phyloP scores from a whole-genome alignment of 1,140 invertebrate species.

The Danaus plexippus region DNA sequence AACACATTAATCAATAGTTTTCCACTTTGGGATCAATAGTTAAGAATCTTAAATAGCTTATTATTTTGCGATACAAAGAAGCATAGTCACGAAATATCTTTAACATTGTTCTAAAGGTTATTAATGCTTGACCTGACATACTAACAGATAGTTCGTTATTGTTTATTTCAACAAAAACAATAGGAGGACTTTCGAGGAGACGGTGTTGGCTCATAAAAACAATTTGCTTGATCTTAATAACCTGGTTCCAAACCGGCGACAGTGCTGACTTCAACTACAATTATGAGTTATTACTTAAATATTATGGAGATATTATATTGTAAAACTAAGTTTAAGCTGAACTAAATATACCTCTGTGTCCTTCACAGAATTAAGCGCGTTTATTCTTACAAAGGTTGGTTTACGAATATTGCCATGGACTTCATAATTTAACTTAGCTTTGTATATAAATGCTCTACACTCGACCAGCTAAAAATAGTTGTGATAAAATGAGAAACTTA shows the following conservation, averaged over 20 bases:
- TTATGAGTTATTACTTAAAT: not conserved
- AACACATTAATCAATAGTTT: not conserved
- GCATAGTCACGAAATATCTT: too few species aligned
- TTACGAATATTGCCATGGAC: slow-evolving; percentile 7
- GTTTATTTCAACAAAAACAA: slow-evolving; percentile 56
- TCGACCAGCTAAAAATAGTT: slow-evolving; percentile 42
- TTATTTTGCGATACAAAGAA: not conserved
- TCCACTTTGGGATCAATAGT: not conserved
- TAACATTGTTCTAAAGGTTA: not conserved
- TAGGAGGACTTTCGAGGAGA: slow-evolving; percentile 29
- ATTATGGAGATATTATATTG: too few species aligned
- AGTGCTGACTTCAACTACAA: slow-evolving; percentile 25
- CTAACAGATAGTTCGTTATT: slow-evolving; percentile 30
- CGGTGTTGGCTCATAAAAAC: slow-evolving; percentile 32
- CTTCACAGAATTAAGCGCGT: slow-evolving; percentile 28
- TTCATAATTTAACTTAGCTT: slow-evolving; percentile 34
- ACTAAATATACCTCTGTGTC: slow-evolving; percentile 32
- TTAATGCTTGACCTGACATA: slow-evolving; percentile 8
- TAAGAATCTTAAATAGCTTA: not conserved
- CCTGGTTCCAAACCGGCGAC: slow-evolving; percentile 47
- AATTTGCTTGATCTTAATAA: slow-evolving; percentile 36
- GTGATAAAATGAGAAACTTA: not conserved
- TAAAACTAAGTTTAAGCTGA: too few species aligned
- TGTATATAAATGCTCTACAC: slow-evolving; percentile 43
- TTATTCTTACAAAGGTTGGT: slow-evolving; percentile 36